Base-by-base conservation (phyloP, 1,140 invertebrate genomes). In the Dendrolimus punctatus region DNA sequence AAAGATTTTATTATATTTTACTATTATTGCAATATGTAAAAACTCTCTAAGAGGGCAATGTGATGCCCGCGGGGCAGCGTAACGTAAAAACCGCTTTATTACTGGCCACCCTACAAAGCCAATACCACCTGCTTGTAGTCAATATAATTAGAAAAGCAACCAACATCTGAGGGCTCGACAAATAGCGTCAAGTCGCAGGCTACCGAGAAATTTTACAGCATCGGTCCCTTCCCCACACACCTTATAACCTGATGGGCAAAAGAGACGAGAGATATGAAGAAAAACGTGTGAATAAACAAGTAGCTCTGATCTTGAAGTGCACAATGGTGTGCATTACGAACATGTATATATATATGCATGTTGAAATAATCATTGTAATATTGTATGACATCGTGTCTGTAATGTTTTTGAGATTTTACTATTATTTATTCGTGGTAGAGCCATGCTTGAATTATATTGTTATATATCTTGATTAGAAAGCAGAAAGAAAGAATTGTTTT, bases 201-300 rank as follows among this genome's bases (percentile, higher is more conserved):
- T 76, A 76, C 74, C 66, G 77, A 74, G 71, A 80, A 78, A 76
- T 68, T 73, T 66, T 61, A 72, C 68, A 69, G 48, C 4, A 37
- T 37, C 58, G 47, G 10, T 72, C 71, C 23, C 23, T 23, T 23
- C 23, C 23, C 23, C 23, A 23, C 23, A 23, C 23, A 23, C 23
- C 23, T 23, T 23, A 23, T 23, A 23, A 23, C 23, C 1, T 23
- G 37, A 8, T 6, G 50, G 4, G 5, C 23, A 58, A 75, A 46
- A 51, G 64, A 40, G 64, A 65, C 39, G 53, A 38, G 45, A 40
- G 46, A 49, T 49, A 5, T 4, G 38, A 45, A 51, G 42, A 56
- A 57, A 58, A 57, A 68, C 62, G 66, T 71, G 69, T 66, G 68
- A 75, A 75, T 55, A 71, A 68, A 66, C 58, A 59, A 9, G 47